phyloP scores from a whole-genome alignment of 2,113 vertebrate genomes.

The Takifugu flavidus region DNA sequence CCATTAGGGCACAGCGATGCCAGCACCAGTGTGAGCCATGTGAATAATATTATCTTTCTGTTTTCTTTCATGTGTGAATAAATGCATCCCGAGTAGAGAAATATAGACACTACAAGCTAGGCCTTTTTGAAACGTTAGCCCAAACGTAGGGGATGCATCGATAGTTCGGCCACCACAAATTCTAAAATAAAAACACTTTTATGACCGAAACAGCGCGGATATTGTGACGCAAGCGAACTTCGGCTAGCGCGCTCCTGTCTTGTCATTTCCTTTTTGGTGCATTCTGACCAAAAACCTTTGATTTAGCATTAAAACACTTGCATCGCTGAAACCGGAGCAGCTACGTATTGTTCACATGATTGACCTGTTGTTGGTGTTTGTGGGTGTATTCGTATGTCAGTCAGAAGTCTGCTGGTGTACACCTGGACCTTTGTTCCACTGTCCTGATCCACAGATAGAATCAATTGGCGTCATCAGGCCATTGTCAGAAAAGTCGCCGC shows the following conservation, averaged over 20 bases:
- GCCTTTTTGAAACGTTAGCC: too few species aligned
- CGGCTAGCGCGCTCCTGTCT: too few species aligned
- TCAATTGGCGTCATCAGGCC: slow-evolving; percentile 39
- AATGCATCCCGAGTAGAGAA: background rate
- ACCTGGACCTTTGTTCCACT: slow-evolving; percentile 21
- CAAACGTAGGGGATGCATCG: too few species aligned
- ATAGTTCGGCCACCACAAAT: too few species aligned
- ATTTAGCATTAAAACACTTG: too few species aligned
- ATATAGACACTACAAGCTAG: background rate
- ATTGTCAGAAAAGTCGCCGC: slow-evolving; percentile 37
- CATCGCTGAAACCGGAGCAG: too few species aligned
- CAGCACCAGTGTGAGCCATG: slow-evolving; percentile 31
- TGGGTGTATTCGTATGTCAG: background rate
- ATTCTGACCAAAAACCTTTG: too few species aligned
- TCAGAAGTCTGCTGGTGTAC: background rate
- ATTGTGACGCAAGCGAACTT: too few species aligned
- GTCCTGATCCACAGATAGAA: slow-evolving; percentile 24
- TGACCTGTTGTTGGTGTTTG: background rate
- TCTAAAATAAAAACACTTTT: too few species aligned
- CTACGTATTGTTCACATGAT: too few species aligned
- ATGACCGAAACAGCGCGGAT: too few species aligned
- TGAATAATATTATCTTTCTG: slow-evolving; percentile 37
- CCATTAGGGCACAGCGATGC: slow-evolving; percentile 37
- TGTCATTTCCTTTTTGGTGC: too few species aligned
- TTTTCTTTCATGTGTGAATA: background rate